Evolutionary conservation across 2,797 vertebrate genomes (phyloP), one percentile per base, ranked within the genome.

Genomic region (Platalea minor): DNA sequence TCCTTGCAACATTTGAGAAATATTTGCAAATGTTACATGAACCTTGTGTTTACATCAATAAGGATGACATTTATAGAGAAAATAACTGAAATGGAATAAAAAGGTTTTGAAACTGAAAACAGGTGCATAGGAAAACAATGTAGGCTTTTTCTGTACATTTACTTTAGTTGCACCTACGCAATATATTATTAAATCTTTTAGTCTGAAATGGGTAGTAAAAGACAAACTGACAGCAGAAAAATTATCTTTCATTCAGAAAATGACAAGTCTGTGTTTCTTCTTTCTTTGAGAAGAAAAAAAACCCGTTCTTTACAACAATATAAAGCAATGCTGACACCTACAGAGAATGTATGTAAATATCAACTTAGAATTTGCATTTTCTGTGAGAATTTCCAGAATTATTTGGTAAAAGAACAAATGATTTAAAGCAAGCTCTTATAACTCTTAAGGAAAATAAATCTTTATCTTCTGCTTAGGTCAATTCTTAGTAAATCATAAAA

Each of bases 261-360:
- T n/a, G 21, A 43, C 53, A 84, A 43, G 19, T 70, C 50, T 60
- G 39, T 18, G 29, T 41, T 31, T 80, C 56, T 81, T 93, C 93
- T 93, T 97, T 88, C 53, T 82, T 77, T 92, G 74, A 87, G 85
- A 95, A 92, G 89, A 91, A 96, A 93, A 95, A 93, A 97, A 95
- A 61, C 50, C 28, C 75, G 68, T 85, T 94, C 70, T 91, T 25
- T 88, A 65, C 56, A 88, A 91, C 92, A 95, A 88, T 74, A 92
- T 95, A 97, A 98, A 97, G 96, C 97, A 97, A 97, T 96, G 97
- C 91, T 98, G 97, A 98, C 97, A 97, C 95, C 97, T 98, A 98
- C 95, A 97, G 97, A 97, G 94, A 96, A 97, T 90, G 78, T 95
- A 96, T 93, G 95, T 91, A 97, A 97, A 97, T 96, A 97, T 93